Conservation (phyloP, 2,888 invertebrate genomes). For the Flabesymbios commensalis region DNA sequence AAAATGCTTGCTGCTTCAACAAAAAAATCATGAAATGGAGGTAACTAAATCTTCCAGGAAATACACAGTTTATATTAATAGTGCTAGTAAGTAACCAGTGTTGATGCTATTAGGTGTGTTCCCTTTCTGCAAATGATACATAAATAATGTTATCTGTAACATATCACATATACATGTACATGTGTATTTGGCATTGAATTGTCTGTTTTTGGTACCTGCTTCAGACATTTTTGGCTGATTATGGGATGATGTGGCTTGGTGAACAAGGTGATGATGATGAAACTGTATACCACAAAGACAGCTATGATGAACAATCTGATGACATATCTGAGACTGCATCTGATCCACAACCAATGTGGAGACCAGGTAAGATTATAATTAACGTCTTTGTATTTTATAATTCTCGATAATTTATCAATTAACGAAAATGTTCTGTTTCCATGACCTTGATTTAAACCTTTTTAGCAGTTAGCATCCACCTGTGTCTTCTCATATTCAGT, state of each 20-base stretch:
- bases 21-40: slow-evolving; percentile 59
- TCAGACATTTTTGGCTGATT: slow-evolving; percentile 64
- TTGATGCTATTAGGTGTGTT: not conserved
- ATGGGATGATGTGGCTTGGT: slow-evolving; percentile 65
- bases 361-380: too few relatives aligned
- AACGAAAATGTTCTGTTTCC: too few relatives aligned
- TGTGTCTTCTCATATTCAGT: too few relatives aligned
- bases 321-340: not conserved
- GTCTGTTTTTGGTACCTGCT: too few relatives aligned
- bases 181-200: too few relatives aligned
- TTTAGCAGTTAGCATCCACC: too few relatives aligned
- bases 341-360: slow-evolving; percentile 5
- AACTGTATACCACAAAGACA: not conserved
- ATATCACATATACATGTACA: too few relatives aligned
- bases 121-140: not conserved
- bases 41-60: slow-evolving; percentile 24
- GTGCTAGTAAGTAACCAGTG: not conserved
- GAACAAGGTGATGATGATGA: slow-evolving; percentile 26
- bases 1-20: slow-evolving; percentile 53
- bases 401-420: too few relatives aligned
- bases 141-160: not conserved
- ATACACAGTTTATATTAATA: slow-evolving; percentile 1
- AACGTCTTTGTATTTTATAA: too few relatives aligned
- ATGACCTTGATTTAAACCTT: too few relatives aligned
- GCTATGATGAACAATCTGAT: not conserved